Conservation (phyloP, 2,888 invertebrate genomes). For the Hydrotaea diabolus region DNA sequence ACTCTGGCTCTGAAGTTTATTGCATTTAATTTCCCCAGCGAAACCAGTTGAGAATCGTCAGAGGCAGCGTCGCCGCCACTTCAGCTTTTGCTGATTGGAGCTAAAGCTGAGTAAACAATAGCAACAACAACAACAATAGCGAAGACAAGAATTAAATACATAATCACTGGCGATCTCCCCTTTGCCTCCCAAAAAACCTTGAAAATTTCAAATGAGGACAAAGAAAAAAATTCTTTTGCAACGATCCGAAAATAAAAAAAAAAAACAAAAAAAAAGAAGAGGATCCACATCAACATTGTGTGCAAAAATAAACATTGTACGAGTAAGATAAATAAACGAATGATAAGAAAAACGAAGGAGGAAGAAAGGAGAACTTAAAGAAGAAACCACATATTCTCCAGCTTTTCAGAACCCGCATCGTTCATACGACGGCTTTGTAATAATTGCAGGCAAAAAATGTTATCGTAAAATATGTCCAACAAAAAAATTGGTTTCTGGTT, state of each 20-base stretch:
- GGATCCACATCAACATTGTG: conserved; percentile 60
- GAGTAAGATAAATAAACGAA: conserved; percentile 61
- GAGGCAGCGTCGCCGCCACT: background rate
- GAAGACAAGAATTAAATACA: conserved; percentile 48
- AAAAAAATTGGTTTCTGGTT: no score
- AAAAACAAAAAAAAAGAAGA: conserved; percentile 44
- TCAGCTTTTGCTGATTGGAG: conserved; percentile 39
- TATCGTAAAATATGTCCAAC: no score
- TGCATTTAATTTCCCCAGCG: conserved; percentile 20
- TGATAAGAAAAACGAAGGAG: conserved; percentile 69
- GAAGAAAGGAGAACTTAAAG: conserved; percentile 29
- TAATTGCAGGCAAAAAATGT: background rate
- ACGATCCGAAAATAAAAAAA: conserved; percentile 27
- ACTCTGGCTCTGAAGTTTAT: background rate
- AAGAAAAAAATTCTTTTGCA: conserved; percentile 52
- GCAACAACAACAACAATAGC: conserved; percentile 45
- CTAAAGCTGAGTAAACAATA: conserved; percentile 33
- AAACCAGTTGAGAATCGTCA: conserved; percentile 15
- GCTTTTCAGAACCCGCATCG: background rate
- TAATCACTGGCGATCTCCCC: conserved; percentile 50
- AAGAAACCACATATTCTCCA: conserved; percentile 1
- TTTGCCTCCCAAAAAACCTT: conserved; percentile 68
- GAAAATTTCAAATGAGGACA: conserved; percentile 65
- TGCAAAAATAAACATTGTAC: conserved; percentile 74
- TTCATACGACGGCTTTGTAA: background rate